A percentile compares a stretch with the other conserved stretches of the same genome.
phyloP scores from a whole-genome alignment of 1,140 invertebrate genomes.

The Dreissena polymorpha region DNA sequence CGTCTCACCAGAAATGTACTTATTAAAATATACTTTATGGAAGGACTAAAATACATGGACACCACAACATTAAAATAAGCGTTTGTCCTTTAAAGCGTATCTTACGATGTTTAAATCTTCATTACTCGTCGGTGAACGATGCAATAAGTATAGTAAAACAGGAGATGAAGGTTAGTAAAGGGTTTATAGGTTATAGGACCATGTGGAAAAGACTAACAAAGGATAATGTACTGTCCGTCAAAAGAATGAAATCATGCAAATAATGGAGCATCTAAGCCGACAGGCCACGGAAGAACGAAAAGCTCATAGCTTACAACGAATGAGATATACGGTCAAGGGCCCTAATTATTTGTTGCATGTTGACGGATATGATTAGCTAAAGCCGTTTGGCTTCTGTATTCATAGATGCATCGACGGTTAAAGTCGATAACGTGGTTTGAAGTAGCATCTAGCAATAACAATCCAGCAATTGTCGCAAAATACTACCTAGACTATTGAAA shows the following conservation, averaged over 20 bases:
- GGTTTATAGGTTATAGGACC: constrained; percentile 6
- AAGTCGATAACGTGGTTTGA: constrained; percentile 72
- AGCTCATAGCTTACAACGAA: constrained; percentile 43
- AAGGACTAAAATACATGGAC: constrained; percentile 30
- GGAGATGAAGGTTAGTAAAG: constrained; percentile 11
- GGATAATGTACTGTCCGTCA: neutral
- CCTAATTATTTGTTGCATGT: constrained; percentile 71
- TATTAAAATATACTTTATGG: no score
- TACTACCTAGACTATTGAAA: constrained; percentile 53
- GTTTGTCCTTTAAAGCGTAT: constrained; percentile 29
- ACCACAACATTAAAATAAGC: constrained; percentile 29
- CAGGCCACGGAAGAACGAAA: neutral
- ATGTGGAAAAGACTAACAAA: constrained; percentile 21
- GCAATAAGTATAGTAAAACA: neutral
- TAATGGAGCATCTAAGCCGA: constrained; percentile 21
- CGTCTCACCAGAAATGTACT: no score
- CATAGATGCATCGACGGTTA: constrained; percentile 72
- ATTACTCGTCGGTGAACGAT: neutral
- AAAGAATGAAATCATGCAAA: neutral
- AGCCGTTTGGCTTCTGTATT: constrained; percentile 72
- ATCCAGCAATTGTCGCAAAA: no score
- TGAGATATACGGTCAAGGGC: constrained; percentile 61
- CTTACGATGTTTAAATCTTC: no score
- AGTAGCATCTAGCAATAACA: no score
- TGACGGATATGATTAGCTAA: constrained; percentile 74